phyloP scores from a whole-genome alignment of 2,888 invertebrate genomes.

The Clistopyga incitator region DNA sequence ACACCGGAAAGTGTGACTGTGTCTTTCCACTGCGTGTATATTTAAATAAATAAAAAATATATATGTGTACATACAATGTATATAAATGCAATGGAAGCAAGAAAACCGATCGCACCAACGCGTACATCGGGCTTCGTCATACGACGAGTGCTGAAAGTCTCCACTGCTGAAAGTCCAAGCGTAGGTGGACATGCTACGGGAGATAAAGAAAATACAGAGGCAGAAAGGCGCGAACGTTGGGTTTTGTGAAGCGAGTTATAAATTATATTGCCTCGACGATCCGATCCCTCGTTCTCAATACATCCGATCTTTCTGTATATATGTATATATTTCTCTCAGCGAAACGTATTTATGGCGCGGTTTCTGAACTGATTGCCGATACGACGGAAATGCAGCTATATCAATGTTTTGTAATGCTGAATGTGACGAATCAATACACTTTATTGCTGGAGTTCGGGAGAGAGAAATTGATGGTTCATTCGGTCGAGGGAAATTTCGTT shows the following conservation, averaged over 20 bases:
- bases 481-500: neutral
- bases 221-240: slow-evolving; percentile 51
- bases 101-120: slow-evolving; percentile 51
- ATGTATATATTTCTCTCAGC: neutral
- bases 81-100: slow-evolving; percentile 13
- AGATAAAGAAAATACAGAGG: slow-evolving; percentile 66
- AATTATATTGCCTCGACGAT: slow-evolving; percentile 63
- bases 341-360: slow-evolving; percentile 26
- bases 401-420: slow-evolving; percentile 32
- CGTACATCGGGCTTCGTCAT: slow-evolving; percentile 43
- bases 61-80: no score
- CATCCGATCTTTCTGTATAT: neutral
- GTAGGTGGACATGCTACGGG: slow-evolving; percentile 61
- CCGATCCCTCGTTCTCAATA: slow-evolving; percentile 57
- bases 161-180: slow-evolving; percentile 29
- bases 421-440: slow-evolving; percentile 17
- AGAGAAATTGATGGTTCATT: no score
- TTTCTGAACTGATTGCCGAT: slow-evolving; percentile 25
- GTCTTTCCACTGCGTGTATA: slow-evolving; percentile 35
- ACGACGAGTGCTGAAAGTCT: slow-evolving; percentile 32
- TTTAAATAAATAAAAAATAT: neutral
- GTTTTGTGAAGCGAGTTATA: slow-evolving; percentile 49
- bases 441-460: neutral
- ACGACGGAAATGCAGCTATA: slow-evolving; percentile 27
- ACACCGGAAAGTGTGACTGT: slow-evolving; percentile 32